These are phyloP conservation scores for Antrozous pallidus DNA, from an alignment of 2,797 vertebrate species.

Conservation along the genomic window DNA sequence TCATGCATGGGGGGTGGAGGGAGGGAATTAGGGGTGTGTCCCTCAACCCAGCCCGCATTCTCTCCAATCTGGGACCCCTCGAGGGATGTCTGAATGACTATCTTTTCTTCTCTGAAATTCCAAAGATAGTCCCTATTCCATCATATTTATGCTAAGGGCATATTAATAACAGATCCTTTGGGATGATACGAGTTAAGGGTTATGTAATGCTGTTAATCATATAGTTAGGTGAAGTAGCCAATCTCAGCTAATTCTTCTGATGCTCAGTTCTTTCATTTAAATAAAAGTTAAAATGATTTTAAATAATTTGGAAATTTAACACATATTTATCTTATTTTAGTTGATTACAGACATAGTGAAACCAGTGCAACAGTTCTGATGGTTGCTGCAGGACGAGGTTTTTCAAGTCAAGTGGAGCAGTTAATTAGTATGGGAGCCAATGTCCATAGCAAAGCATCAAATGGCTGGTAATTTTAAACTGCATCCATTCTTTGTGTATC, in stretches of 20 bases:
- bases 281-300: not conserved
- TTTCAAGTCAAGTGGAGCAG: slow-evolving; percentile 90
- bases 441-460: slow-evolving; percentile 89
- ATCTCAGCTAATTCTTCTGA: not conserved
- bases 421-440: slow-evolving; percentile 93
- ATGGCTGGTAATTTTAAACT: slow-evolving; percentile 89
- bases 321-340: slow-evolving; percentile 76
- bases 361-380: slow-evolving; percentile 92
- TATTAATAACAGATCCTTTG: not conserved
- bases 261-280: not conserved
- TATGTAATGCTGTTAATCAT: not conserved
- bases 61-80: too few species aligned
- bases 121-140: not conserved
- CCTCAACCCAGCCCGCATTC: too few species aligned
- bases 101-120: not conserved
- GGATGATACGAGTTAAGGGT: not conserved
- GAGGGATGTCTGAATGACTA: too few species aligned
- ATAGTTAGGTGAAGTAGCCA: not conserved
- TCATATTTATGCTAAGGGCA: not conserved
- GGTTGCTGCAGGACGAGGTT: slow-evolving; percentile 92
- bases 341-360: slow-evolving; percentile 94
- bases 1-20: too few species aligned
- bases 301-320: slow-evolving; percentile 20
- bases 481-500: not conserved
- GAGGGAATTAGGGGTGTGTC: too few species aligned